phyloP scores from a whole-genome alignment of 2,888 invertebrate species.

The Diadromus collaris region DNA sequence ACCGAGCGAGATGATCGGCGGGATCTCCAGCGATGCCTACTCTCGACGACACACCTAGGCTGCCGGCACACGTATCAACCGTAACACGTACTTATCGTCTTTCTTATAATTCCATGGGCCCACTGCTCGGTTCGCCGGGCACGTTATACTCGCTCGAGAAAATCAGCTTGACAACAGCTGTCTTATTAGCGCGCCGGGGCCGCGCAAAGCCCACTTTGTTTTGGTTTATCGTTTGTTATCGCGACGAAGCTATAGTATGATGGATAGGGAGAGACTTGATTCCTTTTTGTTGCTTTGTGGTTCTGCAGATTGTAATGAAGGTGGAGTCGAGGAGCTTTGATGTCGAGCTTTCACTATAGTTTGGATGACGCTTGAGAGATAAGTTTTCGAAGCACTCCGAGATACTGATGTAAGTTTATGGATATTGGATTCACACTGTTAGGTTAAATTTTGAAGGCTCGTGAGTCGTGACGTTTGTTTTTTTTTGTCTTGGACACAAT shows the following conservation, averaged over 20 bases:
- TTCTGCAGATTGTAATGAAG: neutral
- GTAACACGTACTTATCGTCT: constrained; percentile 22
- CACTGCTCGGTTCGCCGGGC: constrained; percentile 49
- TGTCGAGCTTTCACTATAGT: neutral
- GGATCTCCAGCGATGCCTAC: constrained; percentile 48
- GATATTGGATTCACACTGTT: neutral
- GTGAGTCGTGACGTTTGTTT: neutral
- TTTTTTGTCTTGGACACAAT: neutral
- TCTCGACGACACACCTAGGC: constrained; percentile 13
- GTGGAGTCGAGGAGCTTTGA: neutral
- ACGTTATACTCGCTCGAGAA: constrained; percentile 54
- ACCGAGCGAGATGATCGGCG: constrained; percentile 65
- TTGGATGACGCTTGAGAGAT: neutral
- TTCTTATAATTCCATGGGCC: constrained; percentile 37
- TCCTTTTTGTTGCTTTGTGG: neutral
- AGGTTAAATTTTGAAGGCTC: no score
- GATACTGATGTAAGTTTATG: neutral
- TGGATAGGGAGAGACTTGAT: neutral
- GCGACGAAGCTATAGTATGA: neutral
- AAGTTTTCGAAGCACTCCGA: neutral
- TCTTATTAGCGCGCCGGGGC: constrained; percentile 42
- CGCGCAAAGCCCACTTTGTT: constrained; percentile 11
- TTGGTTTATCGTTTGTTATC: constrained; percentile 10
- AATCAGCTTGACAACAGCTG: constrained; percentile 43
- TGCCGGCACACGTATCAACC: constrained; percentile 11